Evolutionary conservation across 53 echinoderm and acorn worm genomes (phyloP).

Genomic region (Patiria pectinifera): DNA sequence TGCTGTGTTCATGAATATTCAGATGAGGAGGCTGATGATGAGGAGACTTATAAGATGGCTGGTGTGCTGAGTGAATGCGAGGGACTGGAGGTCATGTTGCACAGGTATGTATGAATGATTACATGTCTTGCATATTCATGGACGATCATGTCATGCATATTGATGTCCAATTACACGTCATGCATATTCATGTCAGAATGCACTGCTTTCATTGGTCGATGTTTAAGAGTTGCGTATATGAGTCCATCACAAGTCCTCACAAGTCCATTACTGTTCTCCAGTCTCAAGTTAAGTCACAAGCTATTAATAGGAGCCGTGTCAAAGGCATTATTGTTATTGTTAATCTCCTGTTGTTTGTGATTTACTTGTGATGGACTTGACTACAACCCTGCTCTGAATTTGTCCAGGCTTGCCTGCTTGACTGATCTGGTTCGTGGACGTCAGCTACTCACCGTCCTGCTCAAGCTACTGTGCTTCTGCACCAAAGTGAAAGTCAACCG

Average conservation of each 20-base stretch:
- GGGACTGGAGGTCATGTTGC: slow-evolving; percentile 92
- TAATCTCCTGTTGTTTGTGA: too few species aligned
- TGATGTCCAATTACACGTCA: too few species aligned
- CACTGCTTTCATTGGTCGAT: too few species aligned
- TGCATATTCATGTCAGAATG: too few species aligned
- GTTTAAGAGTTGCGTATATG: too few species aligned
- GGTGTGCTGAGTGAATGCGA: slow-evolving; percentile 95
- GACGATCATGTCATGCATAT: too few species aligned
- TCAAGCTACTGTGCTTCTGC: slow-evolving; percentile 88
- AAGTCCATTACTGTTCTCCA: too few species aligned
- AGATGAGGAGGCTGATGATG: slow-evolving; percentile 98
- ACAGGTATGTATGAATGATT: slow-evolving; percentile 73
- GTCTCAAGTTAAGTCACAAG: too few species aligned
- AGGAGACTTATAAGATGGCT: slow-evolving; percentile 98
- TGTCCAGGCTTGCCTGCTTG: slow-evolving; percentile 82
- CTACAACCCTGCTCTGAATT: neutral
- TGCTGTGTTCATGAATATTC: slow-evolving; percentile 21
- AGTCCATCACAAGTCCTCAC: too few species aligned
- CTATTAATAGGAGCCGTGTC: too few species aligned
- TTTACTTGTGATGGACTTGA: neutral
- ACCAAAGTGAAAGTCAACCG: slow-evolving; percentile 96
- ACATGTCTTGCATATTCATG: neutral
- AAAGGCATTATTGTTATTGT: too few species aligned
- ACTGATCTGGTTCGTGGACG: slow-evolving; percentile 94
- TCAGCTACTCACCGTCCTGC: slow-evolving; percentile 87